Base-by-base conservation (phyloP, 2,888 invertebrate genomes). In the Noctuana brunneofusca region DNA sequence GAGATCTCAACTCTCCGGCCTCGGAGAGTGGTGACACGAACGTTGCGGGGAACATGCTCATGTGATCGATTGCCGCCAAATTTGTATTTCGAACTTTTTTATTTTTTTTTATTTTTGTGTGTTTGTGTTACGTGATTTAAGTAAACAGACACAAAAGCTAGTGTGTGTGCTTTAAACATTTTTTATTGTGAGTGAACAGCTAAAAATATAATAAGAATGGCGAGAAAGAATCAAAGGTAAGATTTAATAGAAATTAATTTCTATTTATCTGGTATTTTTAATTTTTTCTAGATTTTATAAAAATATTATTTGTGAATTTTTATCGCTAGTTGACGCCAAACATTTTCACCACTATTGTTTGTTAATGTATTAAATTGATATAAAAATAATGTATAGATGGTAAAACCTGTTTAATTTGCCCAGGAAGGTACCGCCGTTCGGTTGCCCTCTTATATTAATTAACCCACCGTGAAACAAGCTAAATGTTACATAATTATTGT, bases 61-160 rank as follows among this genome's bases (percentile, higher is more conserved):
- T 87, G 84, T 89, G 84, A 87, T 60, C 67, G 75, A 76, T 88
- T 86, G 80, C 86, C 90, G 90, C 87, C 86, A 84, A 86, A 81
- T 76, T 75, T 72, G 71, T 75, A 72, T 76, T 78, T 76, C 74
- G 73, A 81, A 77, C 74, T 72, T 72, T 78, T 75, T 78, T n/a
- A 78, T 77, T 75, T 76, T 81, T 74, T 73, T 74, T 75, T 64
- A 66, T 64, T 73, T 64, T 56, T 70, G 62, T 66, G 65, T 69
- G 75, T 75, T 71, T 75, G 83, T 85, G 82, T 69, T 75, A 78
- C 68, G 80, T 82, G 79, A 71, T 69, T 20, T 27, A 27, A 58
- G 38, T 22, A 59, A 53, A 32, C 32, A 59, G 20, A 14, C 58
- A 24, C 32, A 11, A 14, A 54, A 16, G 32, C 50, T n/a, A n/a